Base-by-base conservation (phyloP, 2,888 invertebrate species). In the Dilophus febrilis region DNA sequence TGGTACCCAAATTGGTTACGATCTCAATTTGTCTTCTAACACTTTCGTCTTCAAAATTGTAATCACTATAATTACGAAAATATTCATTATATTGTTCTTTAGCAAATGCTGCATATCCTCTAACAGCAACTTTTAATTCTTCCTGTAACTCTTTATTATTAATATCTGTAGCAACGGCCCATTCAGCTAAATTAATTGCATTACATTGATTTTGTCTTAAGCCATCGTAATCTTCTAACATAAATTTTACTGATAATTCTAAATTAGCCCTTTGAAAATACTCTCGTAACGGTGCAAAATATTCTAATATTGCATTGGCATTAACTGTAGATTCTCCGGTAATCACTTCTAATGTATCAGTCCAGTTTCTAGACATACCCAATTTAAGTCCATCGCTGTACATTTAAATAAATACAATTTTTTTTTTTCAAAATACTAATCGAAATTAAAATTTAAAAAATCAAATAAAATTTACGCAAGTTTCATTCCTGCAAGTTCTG, bases 401-500 rank as follows among this genome's bases (percentile, higher is more conserved):
- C n/a, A n/a, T n/a, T n/a, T n/a, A n/a, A n/a, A n/a, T n/a, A n/a
- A n/a, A n/a, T n/a, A n/a, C n/a, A n/a, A n/a, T n/a, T n/a, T n/a
- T n/a, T n/a, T n/a, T n/a, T n/a, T n/a, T n/a, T n/a, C n/a, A n/a
- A n/a, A n/a, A n/a, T n/a, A n/a, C n/a, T n/a, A n/a, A n/a, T n/a
- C n/a, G n/a, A 22, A 22, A 22, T 22, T 22, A 22, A 6, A 22
- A 22, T 6, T 22, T 4, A 22, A 22, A 22, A 8, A 22, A 22
- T 22, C 8, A 22, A 4, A 6, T 22, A 6, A 22, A 22, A 4
- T 22, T 22, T 6, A 6, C 22, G 8, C 22, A 4, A n/a, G 57
- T 30, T 65, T 53, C 55, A 70, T 66, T 51, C 83, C 83, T 29
- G 80, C 82, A 57, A 68, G 71, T 53, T 64, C 67, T 18, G 69